Percentiles rank a stretch among this genome's conserved stretches.
These are phyloP conservation scores for Enteromius unitaeniatus DNA, from an alignment of 2,797 vertebrate species.

Conservation along the genomic window DNA sequence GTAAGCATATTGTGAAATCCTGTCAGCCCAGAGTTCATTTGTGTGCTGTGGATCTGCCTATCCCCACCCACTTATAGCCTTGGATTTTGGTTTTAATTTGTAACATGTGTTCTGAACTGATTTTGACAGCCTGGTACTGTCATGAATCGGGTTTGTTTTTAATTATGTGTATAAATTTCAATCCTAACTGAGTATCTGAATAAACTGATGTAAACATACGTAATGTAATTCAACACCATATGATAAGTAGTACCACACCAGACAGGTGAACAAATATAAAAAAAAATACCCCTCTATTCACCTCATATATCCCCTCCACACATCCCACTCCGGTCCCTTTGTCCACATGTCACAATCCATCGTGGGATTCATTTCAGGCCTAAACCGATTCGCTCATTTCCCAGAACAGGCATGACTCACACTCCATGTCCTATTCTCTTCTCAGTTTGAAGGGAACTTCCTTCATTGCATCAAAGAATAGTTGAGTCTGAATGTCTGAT, in stretches of 20 bases:
- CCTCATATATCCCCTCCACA: neutral
- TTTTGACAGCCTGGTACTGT: neutral
- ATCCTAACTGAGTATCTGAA: neutral
- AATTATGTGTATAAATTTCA: neutral
- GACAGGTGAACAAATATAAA: neutral
- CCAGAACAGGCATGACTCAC: conserved; percentile 33
- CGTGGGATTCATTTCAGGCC: conserved; percentile 12
- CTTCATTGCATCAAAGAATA: neutral
- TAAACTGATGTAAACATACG: neutral
- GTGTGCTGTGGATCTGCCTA: neutral
- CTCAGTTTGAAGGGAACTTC: conserved; percentile 11
- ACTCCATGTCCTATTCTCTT: neutral
- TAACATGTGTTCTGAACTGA: neutral
- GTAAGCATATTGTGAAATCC: neutral
- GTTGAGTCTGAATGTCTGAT: neutral
- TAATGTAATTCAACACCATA: neutral
- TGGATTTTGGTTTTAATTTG: neutral
- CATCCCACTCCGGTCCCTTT: neutral
- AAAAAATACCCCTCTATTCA: neutral
- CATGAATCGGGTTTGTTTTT: neutral
- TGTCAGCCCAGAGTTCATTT: neutral
- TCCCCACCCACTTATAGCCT: neutral
- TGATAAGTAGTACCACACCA: neutral
- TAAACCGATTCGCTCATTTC: conserved; percentile 22
- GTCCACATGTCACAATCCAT: conserved; percentile 22